Percentiles rank a stretch among this genome's conserved stretches.
phyloP scores from a whole-genome alignment of 2,888 invertebrate genomes.

The Hypomecis punctinalis region DNA sequence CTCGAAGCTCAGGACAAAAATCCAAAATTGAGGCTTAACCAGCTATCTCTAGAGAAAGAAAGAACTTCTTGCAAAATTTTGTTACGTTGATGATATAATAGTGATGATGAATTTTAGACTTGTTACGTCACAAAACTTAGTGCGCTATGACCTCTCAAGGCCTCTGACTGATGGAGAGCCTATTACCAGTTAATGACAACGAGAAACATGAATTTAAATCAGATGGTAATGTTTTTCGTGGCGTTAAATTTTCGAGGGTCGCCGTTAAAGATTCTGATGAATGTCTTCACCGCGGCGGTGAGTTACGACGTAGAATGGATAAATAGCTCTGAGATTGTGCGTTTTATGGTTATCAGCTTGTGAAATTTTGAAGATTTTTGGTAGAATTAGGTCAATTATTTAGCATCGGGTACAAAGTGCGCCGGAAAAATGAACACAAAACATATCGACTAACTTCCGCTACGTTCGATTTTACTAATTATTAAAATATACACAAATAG shows the following conservation, averaged over 20 bases:
- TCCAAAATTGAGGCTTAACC: neutral
- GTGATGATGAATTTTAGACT: neutral
- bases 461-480: too few relatives aligned
- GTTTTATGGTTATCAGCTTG: neutral
- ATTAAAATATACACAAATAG: too few relatives aligned
- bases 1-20: too few relatives aligned
- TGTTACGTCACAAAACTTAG: neutral
- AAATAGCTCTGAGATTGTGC: neutral
- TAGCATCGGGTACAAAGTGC: too few relatives aligned
- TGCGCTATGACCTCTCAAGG: slow-evolving; percentile 9
- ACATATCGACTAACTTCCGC: too few relatives aligned
- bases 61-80: neutral
- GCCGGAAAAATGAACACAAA: too few relatives aligned
- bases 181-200: slow-evolving; percentile 35
- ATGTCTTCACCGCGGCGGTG: slow-evolving; percentile 3
- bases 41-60: too few relatives aligned
- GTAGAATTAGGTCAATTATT: too few relatives aligned
- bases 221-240: slow-evolving; percentile 35
- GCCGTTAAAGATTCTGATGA: slow-evolving; percentile 20
- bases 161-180: slow-evolving; percentile 31
- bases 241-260: slow-evolving; percentile 32
- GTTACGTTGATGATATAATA: neutral
- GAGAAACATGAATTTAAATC: slow-evolving; percentile 36
- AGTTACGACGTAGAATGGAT: slow-evolving; percentile 5
- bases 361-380: too few relatives aligned